Evolutionary conservation across 1,140 invertebrate species (phyloP), one percentile per base, ranked within the genome.

Genomic region (Anagrus nilaparvatae): DNA sequence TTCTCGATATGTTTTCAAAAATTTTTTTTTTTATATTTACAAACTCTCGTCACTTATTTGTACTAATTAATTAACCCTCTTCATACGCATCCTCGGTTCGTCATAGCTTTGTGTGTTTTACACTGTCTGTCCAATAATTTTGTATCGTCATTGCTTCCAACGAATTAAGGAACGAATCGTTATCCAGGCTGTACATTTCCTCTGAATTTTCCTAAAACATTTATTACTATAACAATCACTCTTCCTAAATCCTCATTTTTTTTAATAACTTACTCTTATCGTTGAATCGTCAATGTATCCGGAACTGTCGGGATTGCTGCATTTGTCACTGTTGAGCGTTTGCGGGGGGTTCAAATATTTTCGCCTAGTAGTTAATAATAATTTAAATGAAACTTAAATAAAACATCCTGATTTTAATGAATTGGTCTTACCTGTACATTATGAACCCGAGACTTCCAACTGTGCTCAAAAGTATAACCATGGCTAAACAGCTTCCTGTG

Each of bases 81-180:
- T n/a, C n/a, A n/a, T n/a, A n/a, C n/a, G n/a, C n/a, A n/a, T n/a
- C n/a, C n/a, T n/a, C 20, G 12, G 56, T 55, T 52, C 51, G 59
- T 75, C 79, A 89, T 61, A 91, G 75, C 67, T 91, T 91, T 52
- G 87, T 91, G 69, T 90, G 87, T 64, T 88, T 89, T 33, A 89
- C 85, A 54, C 81, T 87, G 63, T 90, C 87, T 36, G 86, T 89
- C 87, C 87, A 91, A 59, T 89, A 88, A 66, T 89, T 91, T 61
- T 90, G 86, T 63, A 91, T 89, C 54, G 87, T 91, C 85, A 91
- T 89, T 38, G 87, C 86, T 67, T 91, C 87, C 46, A 90, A 61
- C 39, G 86, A 89, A 66, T 90, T 91, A 36, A 91, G 72, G 67
- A 90, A 91, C 43, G 86, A 90, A 61, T 91, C 87, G 60, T 90